Evolutionary conservation across 1,140 invertebrate species (phyloP).

Genomic region (Rhagoletis zephyria): DNA sequence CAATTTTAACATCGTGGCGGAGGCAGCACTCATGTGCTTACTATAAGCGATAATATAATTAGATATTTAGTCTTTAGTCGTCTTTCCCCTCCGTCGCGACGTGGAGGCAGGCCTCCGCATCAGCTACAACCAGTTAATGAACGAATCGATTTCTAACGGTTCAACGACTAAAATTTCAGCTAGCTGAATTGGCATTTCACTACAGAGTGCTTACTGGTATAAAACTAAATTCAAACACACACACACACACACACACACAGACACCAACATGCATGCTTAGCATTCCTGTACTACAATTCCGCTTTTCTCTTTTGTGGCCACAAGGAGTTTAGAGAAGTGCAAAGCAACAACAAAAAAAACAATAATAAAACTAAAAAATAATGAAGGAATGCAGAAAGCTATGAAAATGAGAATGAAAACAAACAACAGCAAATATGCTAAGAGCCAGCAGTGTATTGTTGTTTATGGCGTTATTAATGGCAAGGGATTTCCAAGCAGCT

Average conservation of each 20-base stretch:
- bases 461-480: background rate
- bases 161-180: too few species aligned
- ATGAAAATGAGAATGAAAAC: conserved; percentile 10
- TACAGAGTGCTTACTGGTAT: background rate
- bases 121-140: too few species aligned
- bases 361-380: background rate
- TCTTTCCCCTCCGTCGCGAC: too few species aligned
- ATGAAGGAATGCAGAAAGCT: background rate
- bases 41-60: too few species aligned
- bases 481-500: background rate
- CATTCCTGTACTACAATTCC: background rate
- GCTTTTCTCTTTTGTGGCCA: conserved; percentile 7
- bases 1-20: too few species aligned
- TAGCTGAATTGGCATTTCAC: too few species aligned
- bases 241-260: background rate
- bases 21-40: too few species aligned
- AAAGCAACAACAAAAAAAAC: background rate
- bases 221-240: background rate
- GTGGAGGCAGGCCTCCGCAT: too few species aligned
- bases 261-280: background rate
- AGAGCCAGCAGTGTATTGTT: conserved; percentile 10
- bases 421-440: background rate
- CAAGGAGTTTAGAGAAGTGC: conserved; percentile 5
- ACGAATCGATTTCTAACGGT: too few species aligned
- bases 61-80: too few species aligned